These are phyloP conservation scores for Lepus americanus DNA, from an alignment of 2,113 vertebrate genomes.

Conservation along the genomic window DNA sequence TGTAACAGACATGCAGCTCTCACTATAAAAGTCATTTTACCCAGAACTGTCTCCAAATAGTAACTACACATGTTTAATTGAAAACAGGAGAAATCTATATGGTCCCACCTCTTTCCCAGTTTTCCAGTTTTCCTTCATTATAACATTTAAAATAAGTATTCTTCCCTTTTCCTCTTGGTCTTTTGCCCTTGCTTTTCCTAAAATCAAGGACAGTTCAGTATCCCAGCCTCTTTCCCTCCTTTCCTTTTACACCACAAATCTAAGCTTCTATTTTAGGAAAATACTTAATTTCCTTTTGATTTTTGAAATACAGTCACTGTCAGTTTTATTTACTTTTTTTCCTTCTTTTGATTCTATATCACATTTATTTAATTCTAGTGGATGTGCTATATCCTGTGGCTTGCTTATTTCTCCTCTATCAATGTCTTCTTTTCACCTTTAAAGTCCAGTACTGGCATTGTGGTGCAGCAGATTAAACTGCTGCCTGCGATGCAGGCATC, in stretches of 20 bases:
- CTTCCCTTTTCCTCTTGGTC: neutral
- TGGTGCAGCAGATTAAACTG: too few relatives aligned
- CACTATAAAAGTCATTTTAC: neutral
- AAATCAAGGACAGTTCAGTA: neutral
- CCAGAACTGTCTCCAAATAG: neutral
- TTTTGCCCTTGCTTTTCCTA: constrained; percentile 21
- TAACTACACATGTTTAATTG: neutral
- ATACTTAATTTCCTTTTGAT: constrained; percentile 13
- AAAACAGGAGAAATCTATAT: neutral
- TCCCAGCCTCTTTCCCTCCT: neutral
- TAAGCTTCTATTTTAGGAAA: constrained; percentile 10
- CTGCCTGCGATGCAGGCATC: too few relatives aligned
- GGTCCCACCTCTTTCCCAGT: neutral
- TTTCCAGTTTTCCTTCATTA: neutral
- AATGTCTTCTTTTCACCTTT: neutral
- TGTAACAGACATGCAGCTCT: constrained; percentile 19
- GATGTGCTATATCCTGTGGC: neutral
- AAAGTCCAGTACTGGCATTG: neutral
- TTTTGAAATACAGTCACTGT: neutral
- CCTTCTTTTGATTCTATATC: neutral
- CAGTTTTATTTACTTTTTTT: neutral
- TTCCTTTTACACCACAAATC: neutral
- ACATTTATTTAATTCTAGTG: neutral
- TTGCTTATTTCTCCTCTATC: constrained; percentile 7
- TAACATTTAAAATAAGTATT: neutral